phyloP scores from a whole-genome alignment of 2,888 invertebrate species.

The Dynastes tityus region DNA sequence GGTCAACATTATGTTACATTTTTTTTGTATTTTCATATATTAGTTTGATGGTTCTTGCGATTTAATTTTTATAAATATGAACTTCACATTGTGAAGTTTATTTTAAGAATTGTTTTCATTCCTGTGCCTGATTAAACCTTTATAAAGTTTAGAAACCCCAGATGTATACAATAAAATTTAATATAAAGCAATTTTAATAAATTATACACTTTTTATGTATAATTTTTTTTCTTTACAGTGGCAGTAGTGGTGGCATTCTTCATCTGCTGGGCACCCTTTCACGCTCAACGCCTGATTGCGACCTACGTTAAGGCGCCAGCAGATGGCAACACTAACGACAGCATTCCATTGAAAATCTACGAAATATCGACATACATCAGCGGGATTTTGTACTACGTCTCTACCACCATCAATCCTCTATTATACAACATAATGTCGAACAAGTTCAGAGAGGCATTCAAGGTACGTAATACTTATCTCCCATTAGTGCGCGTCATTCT shows the following conservation, averaged over 20 bases:
- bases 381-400: slow-evolving; percentile 91
- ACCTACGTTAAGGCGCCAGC: slow-evolving; percentile 75
- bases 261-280: slow-evolving; percentile 83
- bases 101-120: no score
- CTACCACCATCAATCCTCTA: slow-evolving; percentile 93
- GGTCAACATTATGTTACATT: no score
- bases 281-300: slow-evolving; percentile 77
- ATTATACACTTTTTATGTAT: no score
- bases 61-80: no score
- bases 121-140: no score
- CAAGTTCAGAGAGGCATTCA: slow-evolving; percentile 93
- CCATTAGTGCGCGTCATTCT: no score
- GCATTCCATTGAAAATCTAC: slow-evolving; percentile 70
- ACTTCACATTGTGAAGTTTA: no score
- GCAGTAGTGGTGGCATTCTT: slow-evolving; percentile 93
- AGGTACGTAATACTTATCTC: slow-evolving; percentile 74
- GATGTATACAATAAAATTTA: no score
- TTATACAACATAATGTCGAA: slow-evolving; percentile 96
- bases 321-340: slow-evolving; percentile 52
- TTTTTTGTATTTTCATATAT: no score
- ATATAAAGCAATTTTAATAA: no score
- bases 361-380: slow-evolving; percentile 84
- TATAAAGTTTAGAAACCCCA: no score
- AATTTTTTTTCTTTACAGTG: slow-evolving; percentile 73
- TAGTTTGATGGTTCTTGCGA: no score